A percentile compares a stretch with the other conserved stretches of the same genome.
phyloP scores from a whole-genome alignment of 2,888 invertebrate species.

The Chirona hameri region DNA sequence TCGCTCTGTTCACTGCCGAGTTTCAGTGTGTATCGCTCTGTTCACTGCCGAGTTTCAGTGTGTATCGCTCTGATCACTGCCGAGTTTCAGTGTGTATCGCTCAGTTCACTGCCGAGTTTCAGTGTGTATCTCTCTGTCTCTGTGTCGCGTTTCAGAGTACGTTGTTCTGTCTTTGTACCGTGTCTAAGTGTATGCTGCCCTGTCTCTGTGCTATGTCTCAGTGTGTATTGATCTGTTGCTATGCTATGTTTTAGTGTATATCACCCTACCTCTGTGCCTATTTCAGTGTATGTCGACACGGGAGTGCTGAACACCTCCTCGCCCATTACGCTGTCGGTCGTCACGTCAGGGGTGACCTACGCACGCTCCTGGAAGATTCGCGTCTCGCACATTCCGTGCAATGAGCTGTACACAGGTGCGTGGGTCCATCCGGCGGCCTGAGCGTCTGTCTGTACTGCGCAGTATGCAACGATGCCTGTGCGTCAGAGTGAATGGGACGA shows the following conservation, averaged over 20 bases:
- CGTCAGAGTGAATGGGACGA: too few species aligned
- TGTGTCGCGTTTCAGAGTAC: too few species aligned
- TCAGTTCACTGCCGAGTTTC: too few species aligned
- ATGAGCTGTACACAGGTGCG: constrained; percentile 53
- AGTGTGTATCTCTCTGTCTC: too few species aligned
- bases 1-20: neutral
- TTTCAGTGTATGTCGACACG: neutral
- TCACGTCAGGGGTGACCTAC: constrained; percentile 59
- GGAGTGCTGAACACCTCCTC: neutral
- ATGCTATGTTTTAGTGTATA: too few species aligned
- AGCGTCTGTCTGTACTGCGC: too few species aligned
- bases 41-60: too few species aligned
- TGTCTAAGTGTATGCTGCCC: neutral
- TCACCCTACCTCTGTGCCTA: neutral
- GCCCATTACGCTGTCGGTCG: neutral
- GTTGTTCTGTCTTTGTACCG: neutral
- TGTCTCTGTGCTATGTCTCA: too few species aligned
- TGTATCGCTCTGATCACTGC: neutral
- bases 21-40: too few species aligned
- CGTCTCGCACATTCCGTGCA: constrained; percentile 73
- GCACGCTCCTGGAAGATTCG: constrained; percentile 75
- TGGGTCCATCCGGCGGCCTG: too few species aligned
- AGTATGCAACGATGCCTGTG: too few species aligned
- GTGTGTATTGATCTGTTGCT: too few species aligned
- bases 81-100: neutral